Conservation (phyloP, 2,113 vertebrate species). For the Phalacrocorax pelagicus region DNA sequence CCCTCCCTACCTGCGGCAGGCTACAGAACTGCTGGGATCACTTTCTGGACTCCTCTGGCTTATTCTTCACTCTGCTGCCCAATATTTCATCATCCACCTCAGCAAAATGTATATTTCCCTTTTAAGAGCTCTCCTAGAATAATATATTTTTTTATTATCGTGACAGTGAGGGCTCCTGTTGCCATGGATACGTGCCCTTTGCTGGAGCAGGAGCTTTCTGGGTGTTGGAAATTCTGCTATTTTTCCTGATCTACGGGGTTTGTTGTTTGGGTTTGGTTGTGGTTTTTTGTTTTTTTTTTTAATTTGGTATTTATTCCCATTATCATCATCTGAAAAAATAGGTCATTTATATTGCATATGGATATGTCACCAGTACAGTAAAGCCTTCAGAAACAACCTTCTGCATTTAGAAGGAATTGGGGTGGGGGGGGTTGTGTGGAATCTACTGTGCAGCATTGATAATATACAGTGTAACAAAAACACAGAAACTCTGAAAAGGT, state of each 20-base stretch:
- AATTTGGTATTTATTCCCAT: conserved; percentile 43
- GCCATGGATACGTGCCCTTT: conserved; percentile 62
- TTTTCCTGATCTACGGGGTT: conserved; percentile 11
- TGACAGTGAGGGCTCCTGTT: conserved; percentile 68
- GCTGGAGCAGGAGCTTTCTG: conserved; percentile 56
- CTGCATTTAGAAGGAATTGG: background rate
- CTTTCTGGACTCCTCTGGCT: background rate
- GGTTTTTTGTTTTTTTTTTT: background rate
- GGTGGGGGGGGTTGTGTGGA: background rate
- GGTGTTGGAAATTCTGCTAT: conserved; percentile 35
- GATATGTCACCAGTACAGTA: background rate
- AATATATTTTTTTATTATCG: conserved; percentile 65
- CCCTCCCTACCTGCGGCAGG: background rate
- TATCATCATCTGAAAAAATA: conserved; percentile 26
- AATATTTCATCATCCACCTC: conserved; percentile 40
- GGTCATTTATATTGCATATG: background rate
- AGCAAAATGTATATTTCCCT: conserved; percentile 61
- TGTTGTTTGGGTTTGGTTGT: background rate
- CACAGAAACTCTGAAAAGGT: background rate
- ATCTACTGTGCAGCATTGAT: background rate
- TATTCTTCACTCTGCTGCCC: background rate
- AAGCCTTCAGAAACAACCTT: background rate
- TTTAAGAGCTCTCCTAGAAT: conserved; percentile 63
- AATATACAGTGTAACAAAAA: background rate
- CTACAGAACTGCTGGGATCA: background rate